Evolutionary conservation across 2,888 invertebrate species (phyloP), one percentile per base, ranked within the genome.

Genomic region (Andrena trimmerana): DNA sequence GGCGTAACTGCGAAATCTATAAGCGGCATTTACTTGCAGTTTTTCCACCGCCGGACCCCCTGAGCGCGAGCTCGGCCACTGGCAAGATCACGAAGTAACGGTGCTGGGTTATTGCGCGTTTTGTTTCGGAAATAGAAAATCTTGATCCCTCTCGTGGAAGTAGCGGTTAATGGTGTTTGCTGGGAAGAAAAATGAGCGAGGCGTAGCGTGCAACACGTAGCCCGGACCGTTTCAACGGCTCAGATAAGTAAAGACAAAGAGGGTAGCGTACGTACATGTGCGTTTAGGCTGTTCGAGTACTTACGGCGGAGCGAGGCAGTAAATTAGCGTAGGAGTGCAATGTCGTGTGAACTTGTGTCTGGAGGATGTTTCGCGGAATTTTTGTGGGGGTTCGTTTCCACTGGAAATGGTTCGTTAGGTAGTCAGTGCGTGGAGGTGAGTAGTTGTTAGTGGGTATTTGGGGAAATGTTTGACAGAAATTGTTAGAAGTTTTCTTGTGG

Each of bases 1-100:
- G 78, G 52, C 67, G 83, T 81, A 84, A 82, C 83, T 77, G 85
- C 80, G 70, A 82, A 85, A 80, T 86, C 79, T 77, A 60, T 83
- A 80, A 86, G 72, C 78, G 76, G 83, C 77, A 73, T 88, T 87
- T 83, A 77, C 80, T 70, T 42, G 48, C 27, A 20, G 68, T 67
- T 78, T 78, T 62, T 74, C 6, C 60, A 16, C 13, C 27, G 24
- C 1, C 54, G 65, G 29, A 7, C 42, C 42, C 42, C 42, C 16
- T 1, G 42, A 42, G 42, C 42, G 13, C 42, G 4, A 13, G 42
- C 20, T 42, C 31, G n/a, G n/a, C 29, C 33, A 2, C 4, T 7
- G 10, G 29, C 57, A 36, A 16, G 13, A 69, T 69, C 29, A 57
- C 24, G 52, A 42, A 24, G 57, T 81, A 81, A 83, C 83, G 81